These are phyloP conservation scores for Notarius lentiginosus DNA, from an alignment of 2,113 vertebrate genomes.

Conservation along the genomic window DNA sequence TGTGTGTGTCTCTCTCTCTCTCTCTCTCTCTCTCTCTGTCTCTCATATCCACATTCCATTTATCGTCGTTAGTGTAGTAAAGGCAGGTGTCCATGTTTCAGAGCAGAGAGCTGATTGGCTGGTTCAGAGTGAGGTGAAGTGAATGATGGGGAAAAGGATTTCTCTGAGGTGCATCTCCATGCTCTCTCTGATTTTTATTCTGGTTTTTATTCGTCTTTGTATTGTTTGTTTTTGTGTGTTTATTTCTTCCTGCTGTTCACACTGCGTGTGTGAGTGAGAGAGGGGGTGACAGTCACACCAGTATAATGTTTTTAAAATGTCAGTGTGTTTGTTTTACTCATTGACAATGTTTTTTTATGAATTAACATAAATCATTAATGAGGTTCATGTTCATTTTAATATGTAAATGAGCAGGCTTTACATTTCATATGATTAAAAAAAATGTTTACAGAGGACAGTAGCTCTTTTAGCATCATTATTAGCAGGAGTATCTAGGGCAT, in stretches of 20 bases:
- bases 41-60: background rate
- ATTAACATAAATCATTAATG: background rate
- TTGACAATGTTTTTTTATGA: background rate
- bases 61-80: background rate
- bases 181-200: background rate
- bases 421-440: background rate
- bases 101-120: background rate
- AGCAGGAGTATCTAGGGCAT: background rate
- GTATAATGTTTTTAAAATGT: background rate
- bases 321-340: background rate
- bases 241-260: background rate
- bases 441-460: background rate
- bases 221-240: background rate
- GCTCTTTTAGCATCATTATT: background rate
- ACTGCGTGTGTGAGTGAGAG: background rate
- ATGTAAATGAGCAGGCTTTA: background rate
- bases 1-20: too few species aligned
- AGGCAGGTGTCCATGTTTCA: background rate
- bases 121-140: background rate
- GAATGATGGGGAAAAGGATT: constrained; percentile 9
- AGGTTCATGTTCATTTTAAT: background rate
- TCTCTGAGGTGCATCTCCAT: background rate
- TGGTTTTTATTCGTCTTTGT: background rate
- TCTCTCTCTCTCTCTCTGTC: background rate
- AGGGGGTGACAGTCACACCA: background rate